phyloP scores from a whole-genome alignment of 64 coral and sea anemone genomes.

The Astreopora myriophthalma region DNA sequence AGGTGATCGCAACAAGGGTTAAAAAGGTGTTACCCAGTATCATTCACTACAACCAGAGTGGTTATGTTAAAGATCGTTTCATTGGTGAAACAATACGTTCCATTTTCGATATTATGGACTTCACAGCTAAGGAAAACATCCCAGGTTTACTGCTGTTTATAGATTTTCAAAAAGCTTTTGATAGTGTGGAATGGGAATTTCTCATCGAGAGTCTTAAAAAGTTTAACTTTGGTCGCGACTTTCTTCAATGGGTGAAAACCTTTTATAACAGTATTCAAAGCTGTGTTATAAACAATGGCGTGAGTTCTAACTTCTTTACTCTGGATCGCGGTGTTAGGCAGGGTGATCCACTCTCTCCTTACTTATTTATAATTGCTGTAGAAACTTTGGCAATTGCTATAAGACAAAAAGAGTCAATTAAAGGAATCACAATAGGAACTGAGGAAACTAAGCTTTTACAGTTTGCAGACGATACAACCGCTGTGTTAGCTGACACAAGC shows the following conservation, averaged over 20 bases:
- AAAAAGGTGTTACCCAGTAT: slow-evolving; percentile 21
- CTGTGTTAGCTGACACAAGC: not conserved
- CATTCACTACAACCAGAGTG: slow-evolving; percentile 16
- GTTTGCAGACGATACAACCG: slow-evolving; percentile 34
- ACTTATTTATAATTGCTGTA: slow-evolving; percentile 13
- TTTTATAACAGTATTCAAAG: slow-evolving; percentile 20
- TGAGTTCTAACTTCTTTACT: not conserved
- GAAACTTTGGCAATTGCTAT: slow-evolving; percentile 35
- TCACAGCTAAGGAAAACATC: slow-evolving; percentile 37
- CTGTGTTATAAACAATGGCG: slow-evolving; percentile 22
- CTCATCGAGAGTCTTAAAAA: not conserved
- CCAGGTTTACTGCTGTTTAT: not conserved
- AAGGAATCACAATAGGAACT: slow-evolving; percentile 18
- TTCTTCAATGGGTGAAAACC: slow-evolving; percentile 7
- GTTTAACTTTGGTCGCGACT: slow-evolving; percentile 31
- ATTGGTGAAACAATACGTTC: slow-evolving; percentile 42
- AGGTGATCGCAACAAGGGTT: slow-evolving; percentile 12
- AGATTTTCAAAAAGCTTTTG: no score
- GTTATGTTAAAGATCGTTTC: slow-evolving; percentile 13
- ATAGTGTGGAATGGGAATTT: not conserved
- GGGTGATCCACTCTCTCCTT: slow-evolving; percentile 27
- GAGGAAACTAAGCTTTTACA: slow-evolving; percentile 6
- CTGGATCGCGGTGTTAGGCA: slow-evolving; percentile 20
- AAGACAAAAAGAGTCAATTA: slow-evolving; percentile 7
- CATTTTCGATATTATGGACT: slow-evolving; percentile 10